phyloP scores from a whole-genome alignment of 2,797 vertebrate species.

The Amazona ochrocephala region DNA sequence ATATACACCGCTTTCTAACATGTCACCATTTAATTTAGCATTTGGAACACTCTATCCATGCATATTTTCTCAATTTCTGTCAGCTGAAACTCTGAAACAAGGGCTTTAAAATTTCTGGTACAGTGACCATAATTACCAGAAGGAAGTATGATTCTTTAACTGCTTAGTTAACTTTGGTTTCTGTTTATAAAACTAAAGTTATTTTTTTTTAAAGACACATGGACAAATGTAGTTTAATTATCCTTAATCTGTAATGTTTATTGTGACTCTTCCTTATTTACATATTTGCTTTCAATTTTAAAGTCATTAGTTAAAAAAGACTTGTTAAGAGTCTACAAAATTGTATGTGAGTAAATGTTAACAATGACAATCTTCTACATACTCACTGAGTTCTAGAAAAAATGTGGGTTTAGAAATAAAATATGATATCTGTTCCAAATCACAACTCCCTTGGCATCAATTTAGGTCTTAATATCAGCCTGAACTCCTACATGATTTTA shows the following conservation, averaged over 20 bases:
- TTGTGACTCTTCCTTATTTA: conserved; percentile 29
- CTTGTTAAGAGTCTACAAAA: conserved; percentile 24
- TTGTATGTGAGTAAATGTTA: conserved; percentile 29
- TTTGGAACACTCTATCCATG: neutral
- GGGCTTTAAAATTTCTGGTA: neutral
- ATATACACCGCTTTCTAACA: neutral
- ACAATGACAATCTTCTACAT: conserved; percentile 10
- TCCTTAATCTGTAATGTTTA: conserved; percentile 19
- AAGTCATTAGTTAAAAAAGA: conserved; percentile 33
- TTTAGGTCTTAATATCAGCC: conserved; percentile 54
- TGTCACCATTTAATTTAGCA: conserved; percentile 54
- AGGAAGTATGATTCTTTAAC: neutral
- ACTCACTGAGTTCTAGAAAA: neutral
- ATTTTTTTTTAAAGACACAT: neutral
- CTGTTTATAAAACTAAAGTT: neutral
- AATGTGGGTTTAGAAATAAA: conserved; percentile 38
- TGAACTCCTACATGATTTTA: conserved; percentile 58
- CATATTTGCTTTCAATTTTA: conserved; percentile 25
- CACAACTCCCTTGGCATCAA: conserved; percentile 12
- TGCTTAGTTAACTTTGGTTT: neutral
- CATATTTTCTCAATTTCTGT: conserved; percentile 50
- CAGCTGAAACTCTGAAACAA: conserved; percentile 32
- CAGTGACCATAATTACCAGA: neutral
- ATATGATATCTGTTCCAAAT: conserved; percentile 58
- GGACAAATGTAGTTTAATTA: conserved; percentile 1